Evolutionary conservation across 64 coral and sea anemone genomes (phyloP), one percentile per base, ranked within the genome.

Genomic region (Pocillopora damicornis): DNA sequence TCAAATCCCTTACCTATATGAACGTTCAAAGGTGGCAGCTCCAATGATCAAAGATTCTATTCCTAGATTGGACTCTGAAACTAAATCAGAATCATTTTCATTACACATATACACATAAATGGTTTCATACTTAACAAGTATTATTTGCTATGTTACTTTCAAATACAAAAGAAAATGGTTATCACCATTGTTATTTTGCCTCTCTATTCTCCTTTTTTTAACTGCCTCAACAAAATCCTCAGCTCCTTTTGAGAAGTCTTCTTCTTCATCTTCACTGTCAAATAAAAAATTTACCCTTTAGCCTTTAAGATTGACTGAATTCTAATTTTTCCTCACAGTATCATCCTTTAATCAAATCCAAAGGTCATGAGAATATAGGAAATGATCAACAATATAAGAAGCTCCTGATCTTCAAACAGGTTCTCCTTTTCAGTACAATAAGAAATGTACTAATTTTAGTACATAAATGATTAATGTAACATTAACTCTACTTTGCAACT

Each of bases 211-310:
- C 15, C 90, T 86, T 59, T 79, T 35, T 37, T 79, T 86, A 37
- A 75, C 90, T 79, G 83, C 83, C 25, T 84, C 75, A 35, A 92
- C 67, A 92, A 92, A 92, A 57, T 92, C 83, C 66, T 92, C 75
- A 68, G 76, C 83, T 65, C 90, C 90, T 71, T 79, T 76, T 22
- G 90, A 92, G 77, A 87, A 92, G 57, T 92, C 90, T 62, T 92
- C 83, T 61, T 87, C 90, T 7, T 92, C 88, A 80, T 89, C 75
- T 73, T 92, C 90, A 85, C 81, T 85, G 59, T 72, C 56, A 20
- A 37, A 72, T 12, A 8, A 69, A 56, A 9, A 57, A 68, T 23
- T 17, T 35, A 45, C 38, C 36, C 38, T 15, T 11, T 11, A 61
- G 60, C 60, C 60, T 11, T 61, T 15, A 61, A 61, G 60, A 11